These are phyloP conservation scores for Ennomos fuscantarius DNA, from an alignment of 2,888 invertebrate genomes.

Conservation along the genomic window DNA sequence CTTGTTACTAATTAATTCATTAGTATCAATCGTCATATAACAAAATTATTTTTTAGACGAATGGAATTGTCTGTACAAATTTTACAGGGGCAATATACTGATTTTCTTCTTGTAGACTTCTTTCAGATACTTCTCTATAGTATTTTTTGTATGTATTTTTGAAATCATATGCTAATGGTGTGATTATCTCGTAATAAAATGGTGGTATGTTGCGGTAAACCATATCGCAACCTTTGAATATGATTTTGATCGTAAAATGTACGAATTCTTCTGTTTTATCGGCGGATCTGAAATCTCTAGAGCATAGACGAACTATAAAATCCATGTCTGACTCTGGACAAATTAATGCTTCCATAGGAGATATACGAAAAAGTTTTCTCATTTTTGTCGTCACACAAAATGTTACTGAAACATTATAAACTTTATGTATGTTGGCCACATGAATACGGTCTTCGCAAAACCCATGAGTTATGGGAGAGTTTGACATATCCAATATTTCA, in stretches of 20 bases:
- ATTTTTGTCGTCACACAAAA: constrained; percentile 65
- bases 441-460: constrained; percentile 58
- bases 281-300: constrained; percentile 40
- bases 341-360: constrained; percentile 58
- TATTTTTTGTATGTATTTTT: constrained; percentile 55
- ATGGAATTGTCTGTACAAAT: too few relatives aligned
- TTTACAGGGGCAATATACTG: background rate
- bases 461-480: constrained; percentile 58
- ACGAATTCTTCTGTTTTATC: constrained; percentile 52
- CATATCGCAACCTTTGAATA: constrained; percentile 52
- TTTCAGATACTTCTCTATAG: constrained; percentile 39
- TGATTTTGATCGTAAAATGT: constrained; percentile 69
- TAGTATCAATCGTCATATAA: background rate
- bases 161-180: constrained; percentile 61
- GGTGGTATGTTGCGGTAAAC: constrained; percentile 64
- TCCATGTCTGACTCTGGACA: constrained; percentile 44
- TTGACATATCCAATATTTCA: constrained; percentile 65
- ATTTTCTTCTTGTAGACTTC: constrained; percentile 13
- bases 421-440: constrained; percentile 60
- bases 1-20: background rate
- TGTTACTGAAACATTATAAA: constrained; percentile 56
- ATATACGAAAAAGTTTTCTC: constrained; percentile 61
- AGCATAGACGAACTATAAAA: constrained; percentile 59
- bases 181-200: constrained; percentile 68
- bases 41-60: too few relatives aligned